Base-by-base conservation (phyloP, 2,797 vertebrate species). In the Phalloptychus januarius region DNA sequence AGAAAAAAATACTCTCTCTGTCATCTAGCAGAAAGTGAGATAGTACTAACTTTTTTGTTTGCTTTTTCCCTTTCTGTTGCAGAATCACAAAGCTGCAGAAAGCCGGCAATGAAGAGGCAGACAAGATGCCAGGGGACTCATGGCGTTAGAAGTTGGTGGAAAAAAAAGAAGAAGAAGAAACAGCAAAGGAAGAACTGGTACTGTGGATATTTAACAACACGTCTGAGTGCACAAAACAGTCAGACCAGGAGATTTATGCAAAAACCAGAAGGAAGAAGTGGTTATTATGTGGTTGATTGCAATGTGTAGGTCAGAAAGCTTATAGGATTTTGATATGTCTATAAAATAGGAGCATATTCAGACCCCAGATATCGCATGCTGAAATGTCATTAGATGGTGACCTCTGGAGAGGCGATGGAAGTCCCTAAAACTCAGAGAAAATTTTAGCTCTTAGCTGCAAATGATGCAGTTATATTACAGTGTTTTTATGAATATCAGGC, bases 81-180 rank as follows among this genome's bases (percentile, higher is more conserved):
- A 79, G 75, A 88, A 88, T 88, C 88, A 79, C 83, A 88, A 87
- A 89, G 88, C 85, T 84, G 71, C 84, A 86, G 82, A 89, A 89
- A 82, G 89, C 86, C 84, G 83, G 80, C 18, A 54, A 78, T 79
- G 81, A 89, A 86, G 79, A 79, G 63, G 89, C 86, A 87, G 92
- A 91, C 88, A 81, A 85, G 88, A 77, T 69, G 38, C 78, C 79
- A 48, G 76, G 52, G 54, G 81, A 87, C 76, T 73, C 42, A 81
- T 74, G 87, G 79, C 79, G 86, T 75, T 77, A 81, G 74, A 86
- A 87, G 84, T 72, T 85, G 48, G 83, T 52, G 50, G 23, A 75
- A 72, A 74, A 44, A 80, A 85, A 72, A 77, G 50, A 79, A 52
- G 45, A 63, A 83, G 85, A 71, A 78, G 58, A 81, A 61, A 50